Percentiles rank a stretch among this genome's conserved stretches.
phyloP scores from a whole-genome alignment of 2,113 vertebrate genomes.

The Mesembrinibis cayennensis region DNA sequence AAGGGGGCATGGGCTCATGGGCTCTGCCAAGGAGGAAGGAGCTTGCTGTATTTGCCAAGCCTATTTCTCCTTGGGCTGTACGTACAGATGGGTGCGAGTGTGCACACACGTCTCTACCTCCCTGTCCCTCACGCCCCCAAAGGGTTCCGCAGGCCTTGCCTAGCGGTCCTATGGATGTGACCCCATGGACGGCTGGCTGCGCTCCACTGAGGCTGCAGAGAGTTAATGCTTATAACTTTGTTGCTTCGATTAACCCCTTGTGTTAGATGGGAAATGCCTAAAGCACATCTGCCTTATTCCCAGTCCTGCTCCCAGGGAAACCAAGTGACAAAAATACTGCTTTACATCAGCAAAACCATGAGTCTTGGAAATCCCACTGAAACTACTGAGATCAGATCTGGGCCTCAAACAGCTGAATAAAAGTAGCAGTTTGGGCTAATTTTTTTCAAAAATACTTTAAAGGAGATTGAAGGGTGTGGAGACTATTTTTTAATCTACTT shows the following conservation, averaged over 20 bases:
- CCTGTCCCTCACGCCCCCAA: too few species aligned
- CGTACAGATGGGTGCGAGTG: neutral
- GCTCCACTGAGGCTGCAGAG: neutral
- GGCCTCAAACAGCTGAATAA: neutral
- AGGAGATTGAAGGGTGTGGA: neutral
- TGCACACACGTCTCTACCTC: neutral
- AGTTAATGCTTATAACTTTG: neutral
- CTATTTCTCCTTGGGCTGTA: neutral
- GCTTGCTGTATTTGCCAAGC: neutral
- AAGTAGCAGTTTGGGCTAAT: neutral
- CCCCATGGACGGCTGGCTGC: neutral
- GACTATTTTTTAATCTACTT: neutral
- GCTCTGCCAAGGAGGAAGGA: neutral
- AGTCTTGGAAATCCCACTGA: neutral
- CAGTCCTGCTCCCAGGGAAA: neutral
- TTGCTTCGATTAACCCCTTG: neutral
- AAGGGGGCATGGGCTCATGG: neutral
- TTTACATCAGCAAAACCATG: neutral
- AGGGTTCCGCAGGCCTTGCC: neutral
- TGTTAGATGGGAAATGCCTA: neutral
- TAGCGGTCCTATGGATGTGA: neutral
- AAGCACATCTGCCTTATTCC: neutral
- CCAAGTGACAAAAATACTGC: neutral
- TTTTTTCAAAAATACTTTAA: neutral
- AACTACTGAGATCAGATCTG: neutral